Evolutionary conservation across 1,140 invertebrate genomes (phyloP).

Genomic region (Lepidurus arcticus): DNA sequence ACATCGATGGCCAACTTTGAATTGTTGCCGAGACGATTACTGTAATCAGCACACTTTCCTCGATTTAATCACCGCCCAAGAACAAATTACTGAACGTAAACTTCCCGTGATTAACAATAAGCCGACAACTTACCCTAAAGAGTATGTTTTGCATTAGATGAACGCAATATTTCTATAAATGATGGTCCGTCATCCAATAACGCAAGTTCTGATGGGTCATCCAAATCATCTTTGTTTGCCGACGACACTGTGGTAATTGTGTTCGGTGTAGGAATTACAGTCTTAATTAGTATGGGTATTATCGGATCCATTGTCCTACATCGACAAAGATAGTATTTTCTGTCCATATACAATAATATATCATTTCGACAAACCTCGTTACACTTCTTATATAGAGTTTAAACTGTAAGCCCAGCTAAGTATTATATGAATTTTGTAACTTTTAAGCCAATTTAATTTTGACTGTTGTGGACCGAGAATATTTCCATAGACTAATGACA

Average conservation of each 20-base stretch:
- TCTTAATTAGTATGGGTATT: slow-evolving; percentile 2
- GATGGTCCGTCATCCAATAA: slow-evolving; percentile 4
- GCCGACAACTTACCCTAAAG: not conserved
- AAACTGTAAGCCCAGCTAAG: too few species aligned
- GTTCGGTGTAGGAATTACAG: not conserved
- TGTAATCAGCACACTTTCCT: slow-evolving; percentile 30
- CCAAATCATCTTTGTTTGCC: not conserved
- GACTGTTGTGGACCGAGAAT: too few species aligned
- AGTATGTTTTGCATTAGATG: not conserved
- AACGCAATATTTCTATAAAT: not conserved
- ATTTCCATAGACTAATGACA: not conserved
- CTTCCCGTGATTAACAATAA: not conserved
- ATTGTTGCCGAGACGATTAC: slow-evolving; percentile 28
- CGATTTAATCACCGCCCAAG: not conserved
- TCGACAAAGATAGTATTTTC: slow-evolving; percentile 1
- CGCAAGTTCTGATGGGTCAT: not conserved
- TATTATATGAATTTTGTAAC: too few species aligned
- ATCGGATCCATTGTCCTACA: not conserved
- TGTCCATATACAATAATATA: too few species aligned
- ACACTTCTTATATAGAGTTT: too few species aligned
- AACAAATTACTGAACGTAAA: not conserved
- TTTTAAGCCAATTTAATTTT: too few species aligned
- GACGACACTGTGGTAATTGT: not conserved
- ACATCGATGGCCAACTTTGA: slow-evolving; percentile 30
- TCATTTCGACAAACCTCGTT: too few species aligned